These are phyloP conservation scores for Chelonus insularis DNA, from an alignment of 1,140 invertebrate species.

Conservation along the genomic window DNA sequence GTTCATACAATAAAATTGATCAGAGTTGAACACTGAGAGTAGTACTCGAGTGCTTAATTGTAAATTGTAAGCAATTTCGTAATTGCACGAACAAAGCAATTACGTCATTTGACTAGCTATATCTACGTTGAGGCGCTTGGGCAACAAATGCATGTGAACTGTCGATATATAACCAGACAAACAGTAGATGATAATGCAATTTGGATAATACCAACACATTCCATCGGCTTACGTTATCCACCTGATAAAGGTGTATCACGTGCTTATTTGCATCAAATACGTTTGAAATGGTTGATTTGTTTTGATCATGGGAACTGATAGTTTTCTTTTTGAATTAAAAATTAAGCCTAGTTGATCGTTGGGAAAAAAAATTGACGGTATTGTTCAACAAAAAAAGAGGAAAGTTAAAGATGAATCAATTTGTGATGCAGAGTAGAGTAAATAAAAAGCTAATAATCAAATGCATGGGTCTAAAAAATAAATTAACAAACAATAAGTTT, in stretches of 20 bases:
- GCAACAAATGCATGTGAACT: conserved; percentile 35
- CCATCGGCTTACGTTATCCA: conserved; percentile 22
- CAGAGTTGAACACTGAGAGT: neutral
- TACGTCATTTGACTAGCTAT: conserved; percentile 49
- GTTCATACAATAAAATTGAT: neutral
- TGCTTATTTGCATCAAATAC: neutral
- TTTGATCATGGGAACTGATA: too few relatives aligned
- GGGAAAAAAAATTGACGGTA: too few relatives aligned
- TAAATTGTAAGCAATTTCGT: conserved; percentile 54
- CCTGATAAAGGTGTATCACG: conserved; percentile 12
- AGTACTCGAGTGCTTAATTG: conserved; percentile 37
- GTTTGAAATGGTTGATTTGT: neutral
- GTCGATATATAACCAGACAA: conserved; percentile 45
- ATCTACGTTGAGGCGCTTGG: conserved; percentile 13
- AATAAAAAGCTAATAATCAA: too few relatives aligned
- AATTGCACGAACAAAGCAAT: conserved; percentile 53
- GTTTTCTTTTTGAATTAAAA: too few relatives aligned
- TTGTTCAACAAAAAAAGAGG: too few relatives aligned
- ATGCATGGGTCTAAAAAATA: too few relatives aligned
- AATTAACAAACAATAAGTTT: too few relatives aligned
- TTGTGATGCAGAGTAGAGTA: too few relatives aligned
- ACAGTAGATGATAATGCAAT: conserved; percentile 49
- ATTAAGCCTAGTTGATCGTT: too few relatives aligned
- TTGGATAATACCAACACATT: conserved; percentile 48
- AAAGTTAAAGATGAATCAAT: too few relatives aligned